Evolutionary conservation across 2,888 invertebrate species (phyloP), one percentile per base, ranked within the genome.

Genomic region (Drosophila maculinotata): DNA sequence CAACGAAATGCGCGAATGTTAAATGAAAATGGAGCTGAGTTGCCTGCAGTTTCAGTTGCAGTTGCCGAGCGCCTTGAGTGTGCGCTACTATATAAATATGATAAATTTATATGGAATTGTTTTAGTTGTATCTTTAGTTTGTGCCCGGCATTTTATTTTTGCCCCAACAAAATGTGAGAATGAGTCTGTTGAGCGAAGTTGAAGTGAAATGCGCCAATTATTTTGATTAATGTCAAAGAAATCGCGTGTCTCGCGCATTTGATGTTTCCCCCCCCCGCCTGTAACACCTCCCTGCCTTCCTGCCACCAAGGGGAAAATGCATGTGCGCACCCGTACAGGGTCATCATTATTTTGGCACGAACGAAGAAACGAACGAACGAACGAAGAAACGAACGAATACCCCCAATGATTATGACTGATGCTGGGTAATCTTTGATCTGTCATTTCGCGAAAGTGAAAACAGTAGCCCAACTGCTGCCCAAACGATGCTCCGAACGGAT

Each of bases 51-150:
- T n/a, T n/a, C n/a, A n/a, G n/a, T 12, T 35, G 33, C 25, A 44
- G 12, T 33, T 33, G n/a, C n/a, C 8, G 10, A 23, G 28, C 15
- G 53, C 23, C 51, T 42, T 35, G 25, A 49, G 49, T 39, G 45
- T 45, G 48, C 49, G 45, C n/a, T n/a, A n/a, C n/a, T 57, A 52
- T 39, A 53, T 69, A 76, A 79, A 85, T 79, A 87, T 88, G 85
- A 89, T 89, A 85, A 84, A 88, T 87, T 87, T 80, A 82, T 82
- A 85, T 88, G 80, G 77, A 89, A 89, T 89, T 76, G 78, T 79
- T 74, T 66, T 51, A 56, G 69, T 38, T 51, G 72, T 48, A 56
- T 64, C 26, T 70, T 70, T 67, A 52, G 53, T 63, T 59, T 65
- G 63, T 51, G 51, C 45, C 28, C 36, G 26, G 45, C 56, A 56